Percentiles rank a stretch among this genome's conserved stretches.
Evolutionary conservation across 35 echinoderm and acorn worm species (phyloP).

Genomic region (Eucidaris tribuloides): DNA sequence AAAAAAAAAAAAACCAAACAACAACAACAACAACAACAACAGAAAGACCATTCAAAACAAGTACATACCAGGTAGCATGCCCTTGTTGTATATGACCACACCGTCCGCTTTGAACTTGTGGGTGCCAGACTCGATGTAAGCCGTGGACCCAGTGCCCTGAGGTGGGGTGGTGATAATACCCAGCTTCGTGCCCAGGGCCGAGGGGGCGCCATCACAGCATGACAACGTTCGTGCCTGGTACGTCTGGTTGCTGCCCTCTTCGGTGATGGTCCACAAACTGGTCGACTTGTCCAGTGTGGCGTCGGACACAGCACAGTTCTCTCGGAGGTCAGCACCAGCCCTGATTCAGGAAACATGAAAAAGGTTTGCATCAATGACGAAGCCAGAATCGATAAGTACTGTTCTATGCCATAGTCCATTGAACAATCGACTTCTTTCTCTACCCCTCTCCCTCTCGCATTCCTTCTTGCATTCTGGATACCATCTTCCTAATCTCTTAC

Average conservation of each 20-base stretch:
- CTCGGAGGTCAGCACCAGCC: constrained; percentile 25
- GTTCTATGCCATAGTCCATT: too few species aligned
- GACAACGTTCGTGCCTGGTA: constrained; percentile 8
- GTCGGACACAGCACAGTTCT: constrained; percentile 13
- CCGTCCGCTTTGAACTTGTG: constrained; percentile 42
- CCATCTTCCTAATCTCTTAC: too few species aligned
- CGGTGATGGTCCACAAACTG: constrained; percentile 9
- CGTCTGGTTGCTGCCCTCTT: not conserved
- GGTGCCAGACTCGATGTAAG: constrained; percentile 26
- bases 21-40: too few species aligned
- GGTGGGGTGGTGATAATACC: constrained; percentile 20
- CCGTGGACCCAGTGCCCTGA: constrained; percentile 11
- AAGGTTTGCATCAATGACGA: too few species aligned
- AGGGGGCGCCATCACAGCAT: constrained; percentile 31
- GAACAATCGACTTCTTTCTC: too few species aligned
- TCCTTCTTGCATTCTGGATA: too few species aligned
- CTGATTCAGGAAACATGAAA: too few species aligned
- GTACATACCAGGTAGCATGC: constrained; percentile 29
- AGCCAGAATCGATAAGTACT: too few species aligned
- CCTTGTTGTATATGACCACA: constrained; percentile 41
- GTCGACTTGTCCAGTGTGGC: constrained; percentile 14
- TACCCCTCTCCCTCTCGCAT: too few species aligned
- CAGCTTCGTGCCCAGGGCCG: not conserved
- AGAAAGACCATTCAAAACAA: too few species aligned
- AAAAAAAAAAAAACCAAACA: too few species aligned